A percentile compares a stretch with the other conserved stretches of the same genome.
Conservation (phyloP, 2,113 vertebrate species). For the Stegastes partitus region DNA sequence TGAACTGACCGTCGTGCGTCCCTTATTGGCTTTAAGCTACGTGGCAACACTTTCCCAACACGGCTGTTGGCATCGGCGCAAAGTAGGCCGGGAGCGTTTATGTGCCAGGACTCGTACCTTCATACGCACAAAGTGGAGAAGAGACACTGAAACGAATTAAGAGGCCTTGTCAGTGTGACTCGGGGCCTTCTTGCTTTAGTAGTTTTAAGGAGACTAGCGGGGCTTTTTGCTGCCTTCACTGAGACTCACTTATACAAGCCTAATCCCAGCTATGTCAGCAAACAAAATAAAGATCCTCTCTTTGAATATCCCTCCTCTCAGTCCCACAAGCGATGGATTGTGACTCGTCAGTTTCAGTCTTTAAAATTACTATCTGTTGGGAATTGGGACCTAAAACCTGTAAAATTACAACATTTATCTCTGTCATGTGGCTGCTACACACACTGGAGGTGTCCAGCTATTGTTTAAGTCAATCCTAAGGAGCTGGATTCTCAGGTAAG, state of each 20-base stretch:
- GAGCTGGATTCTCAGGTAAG: too few relatives aligned
- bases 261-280: conserved; percentile 62
- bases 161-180: conserved; percentile 49
- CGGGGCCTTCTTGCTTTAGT: conserved; percentile 16
- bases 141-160: conserved; percentile 41
- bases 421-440: too few relatives aligned
- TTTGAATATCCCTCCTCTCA: neutral
- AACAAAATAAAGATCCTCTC: conserved; percentile 36
- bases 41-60: neutral
- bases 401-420: too few relatives aligned
- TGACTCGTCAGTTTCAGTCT: neutral
- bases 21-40: neutral
- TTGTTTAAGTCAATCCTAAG: too few relatives aligned
- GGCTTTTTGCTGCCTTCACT: conserved; percentile 46
- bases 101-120: neutral
- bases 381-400: neutral
- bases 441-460: too few relatives aligned
- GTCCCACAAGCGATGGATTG: neutral
- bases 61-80: neutral
- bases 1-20: neutral
- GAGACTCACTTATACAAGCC: conserved; percentile 27
- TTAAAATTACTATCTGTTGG: neutral
- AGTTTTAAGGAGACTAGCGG: conserved; percentile 66
- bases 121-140: conserved; percentile 7
- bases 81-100: neutral